Evolutionary conservation across 64 coral and sea anemone species (phyloP).

Genomic region (Montipora capricornis): DNA sequence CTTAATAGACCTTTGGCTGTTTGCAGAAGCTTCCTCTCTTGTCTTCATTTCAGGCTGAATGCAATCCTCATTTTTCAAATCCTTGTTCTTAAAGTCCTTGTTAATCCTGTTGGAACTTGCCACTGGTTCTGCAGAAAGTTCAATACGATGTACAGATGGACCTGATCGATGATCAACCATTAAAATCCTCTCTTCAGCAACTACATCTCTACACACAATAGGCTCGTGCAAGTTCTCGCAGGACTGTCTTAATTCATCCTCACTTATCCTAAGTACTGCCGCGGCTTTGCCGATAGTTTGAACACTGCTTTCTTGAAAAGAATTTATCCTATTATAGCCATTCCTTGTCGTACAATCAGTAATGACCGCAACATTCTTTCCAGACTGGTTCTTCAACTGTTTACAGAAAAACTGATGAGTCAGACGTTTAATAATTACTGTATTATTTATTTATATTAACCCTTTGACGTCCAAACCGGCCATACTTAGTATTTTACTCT

Average conservation of each 20-base stretch:
- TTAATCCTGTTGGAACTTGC: not conserved
- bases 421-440: no score
- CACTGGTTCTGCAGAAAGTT: not conserved
- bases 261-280: conserved; percentile 31
- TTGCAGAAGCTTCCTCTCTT: not conserved
- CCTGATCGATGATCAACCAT: not conserved
- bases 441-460: no score
- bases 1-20: not conserved
- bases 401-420: not conserved
- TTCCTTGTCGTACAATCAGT: not conserved
- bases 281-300: not conserved
- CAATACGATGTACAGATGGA: not conserved
- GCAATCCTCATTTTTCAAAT: not conserved
- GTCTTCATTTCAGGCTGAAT: not conserved
- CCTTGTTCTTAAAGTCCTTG: not conserved
- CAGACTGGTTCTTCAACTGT: not conserved
- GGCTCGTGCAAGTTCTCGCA: not conserved
- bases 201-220: not conserved
- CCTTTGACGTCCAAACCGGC: no score
- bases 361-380: not conserved
- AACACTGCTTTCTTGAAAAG: not conserved
- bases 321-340: not conserved
- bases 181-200: not conserved
- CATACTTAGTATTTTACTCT: no score
- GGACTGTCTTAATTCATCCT: conserved; percentile 10